These are phyloP conservation scores for Kuschelorhynchus macadamiae DNA, from an alignment of 2,888 invertebrate genomes.

Conservation along the genomic window DNA sequence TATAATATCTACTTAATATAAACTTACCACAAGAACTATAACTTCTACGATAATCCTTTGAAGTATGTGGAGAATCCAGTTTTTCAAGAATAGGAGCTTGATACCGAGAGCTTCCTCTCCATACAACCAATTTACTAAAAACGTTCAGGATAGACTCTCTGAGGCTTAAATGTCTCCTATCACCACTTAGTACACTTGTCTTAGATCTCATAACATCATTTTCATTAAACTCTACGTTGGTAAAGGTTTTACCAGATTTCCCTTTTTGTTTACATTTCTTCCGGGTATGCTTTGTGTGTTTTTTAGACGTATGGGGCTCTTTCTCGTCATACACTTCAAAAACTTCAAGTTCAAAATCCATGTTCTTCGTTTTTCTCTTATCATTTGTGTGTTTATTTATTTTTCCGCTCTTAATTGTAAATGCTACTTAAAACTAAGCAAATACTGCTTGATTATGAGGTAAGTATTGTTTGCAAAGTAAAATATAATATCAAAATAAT, in stretches of 20 bases:
- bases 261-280: constrained; percentile 68
- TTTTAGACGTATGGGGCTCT: constrained; percentile 62
- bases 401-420: constrained; percentile 33
- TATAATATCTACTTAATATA: too few relatives aligned
- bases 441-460: constrained; percentile 5
- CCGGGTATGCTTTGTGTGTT: constrained; percentile 65
- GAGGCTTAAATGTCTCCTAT: constrained; percentile 69
- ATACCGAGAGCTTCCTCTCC: constrained; percentile 70
- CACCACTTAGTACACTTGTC: constrained; percentile 62
- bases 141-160: constrained; percentile 76
- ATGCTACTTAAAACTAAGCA: constrained; percentile 18
- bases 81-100: constrained; percentile 65
- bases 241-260: constrained; percentile 57
- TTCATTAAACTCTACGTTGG: constrained; percentile 58
- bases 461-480: constrained; percentile 18
- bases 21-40: constrained; percentile 67
- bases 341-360: constrained; percentile 72
- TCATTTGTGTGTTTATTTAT: constrained; percentile 45
- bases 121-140: constrained; percentile 66
- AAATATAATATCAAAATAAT: too few relatives aligned
- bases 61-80: constrained; percentile 65
- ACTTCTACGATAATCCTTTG: constrained; percentile 65
- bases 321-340: constrained; percentile 68
- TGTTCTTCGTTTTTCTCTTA: constrained; percentile 49
- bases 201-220: constrained; percentile 65